Evolutionary conservation across 2,888 invertebrate species (phyloP), one percentile per base, ranked within the genome.

Genomic region (Pogonocherus hispidulus): DNA sequence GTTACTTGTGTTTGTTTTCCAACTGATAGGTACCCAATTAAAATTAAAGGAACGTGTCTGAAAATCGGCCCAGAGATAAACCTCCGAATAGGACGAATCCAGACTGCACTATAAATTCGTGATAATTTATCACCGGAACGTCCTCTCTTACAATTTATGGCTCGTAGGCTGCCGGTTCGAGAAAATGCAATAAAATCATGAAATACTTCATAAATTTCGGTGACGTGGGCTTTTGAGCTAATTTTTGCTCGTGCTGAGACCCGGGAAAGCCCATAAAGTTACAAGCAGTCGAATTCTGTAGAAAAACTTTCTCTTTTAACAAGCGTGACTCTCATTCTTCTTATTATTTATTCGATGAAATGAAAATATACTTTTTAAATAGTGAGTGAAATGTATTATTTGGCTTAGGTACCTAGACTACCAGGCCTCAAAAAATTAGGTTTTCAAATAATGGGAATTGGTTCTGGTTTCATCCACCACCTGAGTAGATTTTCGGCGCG

Each of bases 31-130:
- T 44, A 22, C 22, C n/a, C n/a, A n/a, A n/a, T n/a, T 23, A 44
- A 44, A 57, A 57, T 57, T 57, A 57, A 57, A 22, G 4, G 16
- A 41, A 41, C 41, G 57, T 18, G 57, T 57, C 23, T 46, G 57
- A 44, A 57, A 57, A 57, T 57, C 57, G 57, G 57, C 9, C 9
- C 14, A 16, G n/a, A 57, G 57, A 57, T 57, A 57, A 57, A 51
- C 49, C n/a, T 14, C 23, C 22, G 41, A 6, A 14, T 23, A 22
- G 49, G 23, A 23, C 14, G 32, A 11, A 46, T 46, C 6, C 19
- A 8, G 49, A 20, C 41, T 56, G 37, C 35, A 56, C 55, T 56
- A 41, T 37, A 54, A 54, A 57, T 41, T 57, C 44, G 23, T 14
- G 23, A 57, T 23, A 46, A 57, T 57, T 46, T 57, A 57, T 46